Conservation (phyloP, 2,888 invertebrate species). For the Exephanes ischioxanthus region DNA sequence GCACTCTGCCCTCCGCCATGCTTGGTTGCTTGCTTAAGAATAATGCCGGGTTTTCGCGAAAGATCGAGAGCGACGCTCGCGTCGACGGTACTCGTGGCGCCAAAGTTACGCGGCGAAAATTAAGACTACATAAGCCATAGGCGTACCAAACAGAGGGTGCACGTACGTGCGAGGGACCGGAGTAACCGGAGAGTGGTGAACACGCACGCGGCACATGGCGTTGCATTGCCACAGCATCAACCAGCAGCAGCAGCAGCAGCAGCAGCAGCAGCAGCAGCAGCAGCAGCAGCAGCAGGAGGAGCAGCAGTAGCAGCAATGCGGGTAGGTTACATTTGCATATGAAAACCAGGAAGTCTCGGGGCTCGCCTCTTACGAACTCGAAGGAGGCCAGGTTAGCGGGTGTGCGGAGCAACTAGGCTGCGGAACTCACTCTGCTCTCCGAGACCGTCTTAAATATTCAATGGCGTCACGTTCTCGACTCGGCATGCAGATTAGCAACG, state of each 20-base stretch:
- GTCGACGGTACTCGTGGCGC: too few species aligned
- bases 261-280: conserved; percentile 43
- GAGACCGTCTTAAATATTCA: conserved; percentile 83
- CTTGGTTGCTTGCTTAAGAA: too few species aligned
- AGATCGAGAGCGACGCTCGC: too few species aligned
- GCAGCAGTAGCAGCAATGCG: conserved; percentile 44
- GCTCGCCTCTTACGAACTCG: conserved; percentile 81
- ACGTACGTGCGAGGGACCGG: conserved; percentile 42
- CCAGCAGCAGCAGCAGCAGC: conserved; percentile 42
- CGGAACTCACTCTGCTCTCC: conserved; percentile 66
- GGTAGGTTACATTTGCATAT: conserved; percentile 81
- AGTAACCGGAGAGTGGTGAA: conserved; percentile 63
- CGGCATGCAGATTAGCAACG: conserved; percentile 82
- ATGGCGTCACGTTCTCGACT: conserved; percentile 82
- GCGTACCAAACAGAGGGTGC: too few species aligned
- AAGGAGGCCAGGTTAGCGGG: conserved; percentile 77
- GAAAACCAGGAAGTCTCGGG: conserved; percentile 83
- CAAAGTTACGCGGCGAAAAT: too few species aligned
- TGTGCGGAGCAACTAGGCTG: conserved; percentile 72
- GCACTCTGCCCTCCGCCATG: too few species aligned
- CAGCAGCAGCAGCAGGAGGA: conserved; percentile 37
- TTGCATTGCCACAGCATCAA: conserved; percentile 69
- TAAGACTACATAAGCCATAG: too few species aligned
- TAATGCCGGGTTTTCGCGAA: too few species aligned
- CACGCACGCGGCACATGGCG: conserved; percentile 73